Percentiles rank a stretch among this genome's conserved stretches.
These are phyloP conservation scores for Saguinus midas DNA, from an alignment of 2,113 vertebrate genomes.

Conservation along the genomic window DNA sequence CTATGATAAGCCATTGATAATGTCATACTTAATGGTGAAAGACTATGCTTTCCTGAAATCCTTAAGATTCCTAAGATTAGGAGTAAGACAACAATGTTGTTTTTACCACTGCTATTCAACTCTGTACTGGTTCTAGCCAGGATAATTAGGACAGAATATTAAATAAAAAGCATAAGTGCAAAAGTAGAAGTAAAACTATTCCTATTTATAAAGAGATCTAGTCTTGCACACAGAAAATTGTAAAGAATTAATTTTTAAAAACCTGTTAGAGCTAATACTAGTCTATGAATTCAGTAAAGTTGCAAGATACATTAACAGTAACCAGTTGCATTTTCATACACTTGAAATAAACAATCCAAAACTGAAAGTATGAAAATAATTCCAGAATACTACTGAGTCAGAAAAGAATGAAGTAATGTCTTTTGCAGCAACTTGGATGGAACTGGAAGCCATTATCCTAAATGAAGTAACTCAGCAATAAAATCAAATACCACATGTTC, in stretches of 20 bases:
- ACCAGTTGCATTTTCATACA: not conserved
- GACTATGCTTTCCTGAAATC: not conserved
- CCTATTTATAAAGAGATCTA: not conserved
- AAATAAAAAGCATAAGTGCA: not conserved
- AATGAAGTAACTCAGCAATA: too few relatives aligned
- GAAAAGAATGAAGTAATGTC: too few relatives aligned
- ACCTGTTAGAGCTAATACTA: not conserved
- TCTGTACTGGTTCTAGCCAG: not conserved
- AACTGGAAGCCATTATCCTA: too few relatives aligned
- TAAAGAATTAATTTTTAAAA: not conserved
- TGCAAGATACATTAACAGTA: not conserved
- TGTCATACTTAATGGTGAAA: not conserved
- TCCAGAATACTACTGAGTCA: not conserved
- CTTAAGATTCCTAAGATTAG: not conserved
- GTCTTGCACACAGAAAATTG: not conserved
- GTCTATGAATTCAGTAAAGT: not conserved
- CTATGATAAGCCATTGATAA: not conserved
- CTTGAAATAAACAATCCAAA: not conserved
- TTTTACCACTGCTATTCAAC: not conserved
- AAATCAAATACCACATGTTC: too few relatives aligned
- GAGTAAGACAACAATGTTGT: not conserved
- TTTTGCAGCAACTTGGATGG: too few relatives aligned
- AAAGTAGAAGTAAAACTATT: not conserved
- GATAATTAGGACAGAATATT: not conserved
- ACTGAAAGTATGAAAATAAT: not conserved